Conservation (phyloP, 2,113 vertebrate genomes). For the Paraplagusia blochii region DNA sequence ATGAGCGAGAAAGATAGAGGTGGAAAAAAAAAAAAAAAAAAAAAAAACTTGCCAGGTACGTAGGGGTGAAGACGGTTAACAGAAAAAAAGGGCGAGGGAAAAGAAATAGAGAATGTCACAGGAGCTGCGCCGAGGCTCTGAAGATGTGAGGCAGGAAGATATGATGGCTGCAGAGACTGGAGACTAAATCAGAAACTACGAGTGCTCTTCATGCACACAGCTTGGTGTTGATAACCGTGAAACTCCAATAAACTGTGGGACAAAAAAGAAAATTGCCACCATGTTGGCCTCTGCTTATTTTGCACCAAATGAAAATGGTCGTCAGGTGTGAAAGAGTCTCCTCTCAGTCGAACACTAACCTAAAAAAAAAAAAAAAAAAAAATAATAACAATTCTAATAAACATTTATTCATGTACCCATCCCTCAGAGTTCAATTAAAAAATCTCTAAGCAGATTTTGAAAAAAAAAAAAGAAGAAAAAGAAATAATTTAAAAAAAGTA, state of each 20-base stretch:
- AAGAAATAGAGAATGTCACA: conserved; percentile 36
- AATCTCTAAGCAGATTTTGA: conserved; percentile 41
- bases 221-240: conserved; percentile 1
- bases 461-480: no score
- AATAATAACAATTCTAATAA: conserved; percentile 5
- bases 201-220: background rate
- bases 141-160: conserved; percentile 25
- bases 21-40: conserved; percentile 14
- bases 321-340: conserved; percentile 45
- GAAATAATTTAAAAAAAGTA: no score
- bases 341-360: conserved; percentile 57
- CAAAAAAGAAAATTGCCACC: conserved; percentile 18
- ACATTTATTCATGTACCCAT: conserved; percentile 59
- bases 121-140: conserved; percentile 18
- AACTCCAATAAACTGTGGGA: conserved; percentile 1
- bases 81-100: conserved; percentile 13
- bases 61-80: conserved; percentile 16
- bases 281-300: conserved; percentile 21
- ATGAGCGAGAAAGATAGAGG: conserved; percentile 40
- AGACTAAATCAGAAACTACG: conserved; percentile 9
- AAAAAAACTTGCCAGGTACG: conserved; percentile 39
- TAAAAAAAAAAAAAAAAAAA: conserved; percentile 57
- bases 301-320: conserved; percentile 30
- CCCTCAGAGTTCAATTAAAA: conserved; percentile 55
- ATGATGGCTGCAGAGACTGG: conserved; percentile 20